A percentile compares a stretch with the other conserved stretches of the same genome.
Conservation (phyloP, 2,797 vertebrate genomes). For the Gorsachius magnificus region DNA sequence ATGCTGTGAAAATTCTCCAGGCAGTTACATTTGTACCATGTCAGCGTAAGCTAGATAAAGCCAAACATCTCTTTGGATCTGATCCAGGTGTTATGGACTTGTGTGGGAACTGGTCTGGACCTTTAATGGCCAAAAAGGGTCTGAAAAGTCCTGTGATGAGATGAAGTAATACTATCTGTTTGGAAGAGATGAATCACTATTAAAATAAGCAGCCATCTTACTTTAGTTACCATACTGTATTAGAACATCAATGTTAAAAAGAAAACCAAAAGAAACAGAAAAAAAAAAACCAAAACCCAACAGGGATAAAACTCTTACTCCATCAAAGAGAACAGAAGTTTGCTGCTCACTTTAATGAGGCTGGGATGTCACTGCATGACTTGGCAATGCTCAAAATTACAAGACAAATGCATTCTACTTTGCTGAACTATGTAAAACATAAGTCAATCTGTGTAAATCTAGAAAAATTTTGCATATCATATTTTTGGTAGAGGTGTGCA, state of each 20-base stretch:
- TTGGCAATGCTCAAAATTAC: background rate
- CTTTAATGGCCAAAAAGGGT: background rate
- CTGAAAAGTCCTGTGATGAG: background rate
- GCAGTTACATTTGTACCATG: background rate
- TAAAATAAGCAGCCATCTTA: background rate
- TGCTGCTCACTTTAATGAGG: background rate
- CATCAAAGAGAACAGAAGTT: background rate
- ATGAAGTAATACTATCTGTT: background rate
- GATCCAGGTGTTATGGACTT: background rate
- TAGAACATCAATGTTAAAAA: background rate
- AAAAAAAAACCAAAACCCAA: background rate
- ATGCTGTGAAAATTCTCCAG: conserved; percentile 8
- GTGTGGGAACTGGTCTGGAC: conserved; percentile 1
- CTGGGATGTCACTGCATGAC: background rate
- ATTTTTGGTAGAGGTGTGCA: background rate
- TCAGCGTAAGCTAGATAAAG: conserved; percentile 16
- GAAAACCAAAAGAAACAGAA: background rate
- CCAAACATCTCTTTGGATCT: conserved; percentile 8
- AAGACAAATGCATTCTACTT: background rate
- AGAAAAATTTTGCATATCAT: background rate
- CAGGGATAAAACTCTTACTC: background rate
- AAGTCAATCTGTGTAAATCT: background rate
- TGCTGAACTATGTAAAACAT: background rate
- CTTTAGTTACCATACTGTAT: background rate
- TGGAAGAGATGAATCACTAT: background rate